These are phyloP conservation scores for Argya squamiceps DNA, from an alignment of 2,797 vertebrate species.

Conservation along the genomic window DNA sequence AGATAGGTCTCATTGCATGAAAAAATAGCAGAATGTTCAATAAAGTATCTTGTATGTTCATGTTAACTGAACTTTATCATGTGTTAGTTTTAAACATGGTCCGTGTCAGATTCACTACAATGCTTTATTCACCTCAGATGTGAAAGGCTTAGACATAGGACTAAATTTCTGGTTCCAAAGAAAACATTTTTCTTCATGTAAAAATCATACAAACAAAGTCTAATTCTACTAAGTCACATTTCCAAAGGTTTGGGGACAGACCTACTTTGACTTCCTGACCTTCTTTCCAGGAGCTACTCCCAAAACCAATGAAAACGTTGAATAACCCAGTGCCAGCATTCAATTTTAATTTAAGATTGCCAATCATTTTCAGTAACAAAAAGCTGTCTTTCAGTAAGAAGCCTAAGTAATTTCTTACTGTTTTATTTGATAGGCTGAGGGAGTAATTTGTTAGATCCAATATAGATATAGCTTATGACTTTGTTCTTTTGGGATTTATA, in stretches of 20 bases:
- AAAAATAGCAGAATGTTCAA: background rate
- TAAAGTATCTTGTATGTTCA: background rate
- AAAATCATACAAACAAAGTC: background rate
- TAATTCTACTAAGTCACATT: background rate
- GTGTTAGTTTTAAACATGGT: background rate
- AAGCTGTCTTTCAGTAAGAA: background rate
- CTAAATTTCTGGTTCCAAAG: background rate
- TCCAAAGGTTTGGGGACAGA: background rate
- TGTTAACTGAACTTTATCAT: background rate
- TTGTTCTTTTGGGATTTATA: background rate
- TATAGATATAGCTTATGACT: background rate
- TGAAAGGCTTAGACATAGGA: background rate
- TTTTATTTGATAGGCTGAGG: background rate
- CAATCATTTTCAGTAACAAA: conserved; percentile 16
- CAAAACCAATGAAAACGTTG: background rate
- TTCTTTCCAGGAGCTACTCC: background rate
- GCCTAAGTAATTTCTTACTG: background rate
- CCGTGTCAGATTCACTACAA: background rate
- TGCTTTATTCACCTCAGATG: background rate
- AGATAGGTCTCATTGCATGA: background rate
- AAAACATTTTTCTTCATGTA: background rate
- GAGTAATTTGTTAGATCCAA: background rate
- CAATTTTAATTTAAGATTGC: background rate
- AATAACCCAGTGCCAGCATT: background rate
- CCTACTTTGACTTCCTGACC: background rate